These are phyloP conservation scores for Halisarca cf. caerulea DNA, from an alignment of 37 sponge, comb jelly and placozoan genomes.

Conservation along the genomic window DNA sequence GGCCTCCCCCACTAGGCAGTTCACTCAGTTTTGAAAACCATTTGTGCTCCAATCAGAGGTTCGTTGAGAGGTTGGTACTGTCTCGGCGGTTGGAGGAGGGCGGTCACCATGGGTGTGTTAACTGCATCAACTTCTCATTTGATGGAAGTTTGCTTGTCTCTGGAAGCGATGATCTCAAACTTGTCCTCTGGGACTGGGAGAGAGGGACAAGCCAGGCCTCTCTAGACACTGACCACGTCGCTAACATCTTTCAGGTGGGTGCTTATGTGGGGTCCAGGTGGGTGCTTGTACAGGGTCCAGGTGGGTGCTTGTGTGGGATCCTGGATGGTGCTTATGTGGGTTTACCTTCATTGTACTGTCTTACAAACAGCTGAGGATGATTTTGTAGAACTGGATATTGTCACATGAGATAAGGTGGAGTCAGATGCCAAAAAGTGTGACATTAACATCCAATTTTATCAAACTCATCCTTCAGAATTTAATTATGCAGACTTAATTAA, in stretches of 20 bases:
- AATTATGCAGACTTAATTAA: no score
- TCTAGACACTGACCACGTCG: constrained; percentile 70
- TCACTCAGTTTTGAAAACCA: background rate
- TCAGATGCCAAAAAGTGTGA: no score
- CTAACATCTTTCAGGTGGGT: constrained; percentile 90
- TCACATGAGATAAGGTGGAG: no score
- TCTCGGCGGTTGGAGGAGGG: constrained; percentile 52
- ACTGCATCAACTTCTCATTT: constrained; percentile 78
- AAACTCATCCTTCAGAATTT: no score
- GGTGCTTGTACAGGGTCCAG: no score
- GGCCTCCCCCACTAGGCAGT: background rate
- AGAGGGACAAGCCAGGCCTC: constrained; percentile 23
- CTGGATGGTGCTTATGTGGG: no score
- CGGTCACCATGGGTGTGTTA: constrained; percentile 84
- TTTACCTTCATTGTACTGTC: no score
- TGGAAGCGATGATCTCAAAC: constrained; percentile 87
- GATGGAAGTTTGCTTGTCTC: constrained; percentile 70
- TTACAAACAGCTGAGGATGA: no score
- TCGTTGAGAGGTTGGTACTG: constrained; percentile 50
- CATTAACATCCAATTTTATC: no score
- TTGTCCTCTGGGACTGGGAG: constrained; percentile 90
- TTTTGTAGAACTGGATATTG: no score
- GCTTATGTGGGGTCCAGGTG: no score
- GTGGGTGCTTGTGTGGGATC: no score
- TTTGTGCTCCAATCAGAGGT: background rate